Percentiles rank a stretch among this genome's conserved stretches.
Evolutionary conservation across 1,140 invertebrate species (phyloP).

Genomic region (Drosophila takahashii): DNA sequence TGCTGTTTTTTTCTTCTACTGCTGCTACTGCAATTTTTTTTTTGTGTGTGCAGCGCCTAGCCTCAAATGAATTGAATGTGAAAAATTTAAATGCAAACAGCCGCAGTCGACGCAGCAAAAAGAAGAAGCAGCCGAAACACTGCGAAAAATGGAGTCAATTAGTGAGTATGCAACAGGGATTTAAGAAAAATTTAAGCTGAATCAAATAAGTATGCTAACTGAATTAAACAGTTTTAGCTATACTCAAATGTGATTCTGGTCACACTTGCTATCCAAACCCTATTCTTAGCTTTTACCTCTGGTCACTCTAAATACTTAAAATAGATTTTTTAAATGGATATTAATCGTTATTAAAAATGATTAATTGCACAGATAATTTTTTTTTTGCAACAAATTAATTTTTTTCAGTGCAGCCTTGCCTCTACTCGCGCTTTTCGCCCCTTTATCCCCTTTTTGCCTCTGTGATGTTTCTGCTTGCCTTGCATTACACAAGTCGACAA

Average conservation of each 20-base stretch:
- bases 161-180: neutral
- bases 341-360: no score
- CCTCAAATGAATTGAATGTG: constrained; percentile 83
- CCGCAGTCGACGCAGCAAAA: constrained; percentile 68
- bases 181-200: neutral
- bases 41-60: constrained; percentile 58
- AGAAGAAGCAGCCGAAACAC: constrained; percentile 19
- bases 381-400: neutral
- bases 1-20: constrained; percentile 48
- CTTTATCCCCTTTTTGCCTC: neutral
- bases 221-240: no score
- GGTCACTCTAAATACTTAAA: neutral
- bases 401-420: constrained; percentile 13
- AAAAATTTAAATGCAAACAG: constrained; percentile 83
- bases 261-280: neutral
- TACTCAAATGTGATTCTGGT: neutral
- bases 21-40: constrained; percentile 30
- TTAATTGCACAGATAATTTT: no score
- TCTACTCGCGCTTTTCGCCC: constrained; percentile 22
- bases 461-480: constrained; percentile 63
- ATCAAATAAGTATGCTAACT: no score
- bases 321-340: neutral
- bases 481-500: constrained; percentile 62
- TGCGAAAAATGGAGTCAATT: neutral
- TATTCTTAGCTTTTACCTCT: neutral